A percentile compares a stretch with the other conserved stretches of the same genome.
Evolutionary conservation across 2,113 vertebrate species (phyloP).

Genomic region (Pomatostomus ruficeps): DNA sequence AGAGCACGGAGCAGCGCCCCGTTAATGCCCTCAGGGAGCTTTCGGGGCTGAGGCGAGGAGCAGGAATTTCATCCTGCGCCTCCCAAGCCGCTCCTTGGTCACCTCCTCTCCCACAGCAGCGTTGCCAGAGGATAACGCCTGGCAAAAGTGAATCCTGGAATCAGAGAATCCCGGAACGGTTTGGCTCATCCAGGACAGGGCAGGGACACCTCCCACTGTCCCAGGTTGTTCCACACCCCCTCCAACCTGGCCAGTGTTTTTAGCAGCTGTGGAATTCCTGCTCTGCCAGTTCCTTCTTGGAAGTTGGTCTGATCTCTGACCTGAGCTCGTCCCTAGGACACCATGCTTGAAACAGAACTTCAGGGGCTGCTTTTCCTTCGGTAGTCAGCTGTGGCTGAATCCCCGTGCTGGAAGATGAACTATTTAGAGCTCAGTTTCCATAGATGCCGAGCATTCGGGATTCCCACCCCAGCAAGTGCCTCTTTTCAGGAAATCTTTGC

Average conservation of each 20-base stretch:
- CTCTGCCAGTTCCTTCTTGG: neutral
- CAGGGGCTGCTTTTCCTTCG: neutral
- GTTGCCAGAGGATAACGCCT: rapidly evolving
- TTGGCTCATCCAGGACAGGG: rapidly evolving
- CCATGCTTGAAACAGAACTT: neutral
- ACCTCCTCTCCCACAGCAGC: neutral
- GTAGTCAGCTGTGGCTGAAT: neutral
- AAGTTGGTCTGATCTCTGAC: neutral
- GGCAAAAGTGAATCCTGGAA: neutral
- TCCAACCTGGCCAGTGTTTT: neutral
- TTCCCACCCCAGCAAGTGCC: neutral
- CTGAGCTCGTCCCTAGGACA: neutral
- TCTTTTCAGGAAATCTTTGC: neutral
- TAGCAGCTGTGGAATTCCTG: neutral
- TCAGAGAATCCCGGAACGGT: neutral
- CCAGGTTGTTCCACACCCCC: neutral
- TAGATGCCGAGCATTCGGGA: neutral
- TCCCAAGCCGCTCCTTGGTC: neutral
- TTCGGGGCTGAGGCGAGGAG: neutral
- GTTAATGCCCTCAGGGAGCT: neutral
- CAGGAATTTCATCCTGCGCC: neutral
- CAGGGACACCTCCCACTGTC: neutral
- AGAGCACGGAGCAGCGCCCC: neutral
- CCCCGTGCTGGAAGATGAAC: neutral
- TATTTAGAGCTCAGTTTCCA: neutral